phyloP scores from a whole-genome alignment of 2,113 vertebrate genomes.

The Vulpes lagopus region DNA sequence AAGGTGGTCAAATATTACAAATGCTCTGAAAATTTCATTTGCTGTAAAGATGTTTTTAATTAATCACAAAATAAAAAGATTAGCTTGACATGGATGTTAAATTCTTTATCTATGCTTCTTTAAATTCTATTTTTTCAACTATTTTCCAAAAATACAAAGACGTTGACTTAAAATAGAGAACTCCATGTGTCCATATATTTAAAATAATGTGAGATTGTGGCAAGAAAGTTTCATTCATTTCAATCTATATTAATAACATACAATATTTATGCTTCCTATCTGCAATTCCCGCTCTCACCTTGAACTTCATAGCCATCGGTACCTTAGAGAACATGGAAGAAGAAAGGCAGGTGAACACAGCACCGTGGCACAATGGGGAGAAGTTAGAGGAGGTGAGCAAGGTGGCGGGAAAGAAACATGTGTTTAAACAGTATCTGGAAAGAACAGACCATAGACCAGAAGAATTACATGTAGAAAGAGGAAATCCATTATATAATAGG shows the following conservation, averaged over 20 bases:
- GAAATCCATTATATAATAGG: neutral
- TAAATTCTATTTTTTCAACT: neutral
- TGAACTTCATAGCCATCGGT: fast-evolving
- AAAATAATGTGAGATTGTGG: neutral
- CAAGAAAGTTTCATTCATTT: neutral
- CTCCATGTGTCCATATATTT: neutral
- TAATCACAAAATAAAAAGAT: neutral
- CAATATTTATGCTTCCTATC: neutral
- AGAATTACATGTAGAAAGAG: fast-evolving
- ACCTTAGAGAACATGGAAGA: fast-evolving
- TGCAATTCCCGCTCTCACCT: neutral
- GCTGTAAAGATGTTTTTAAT: neutral
- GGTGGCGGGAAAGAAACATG: fast-evolving
- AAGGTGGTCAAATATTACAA: neutral
- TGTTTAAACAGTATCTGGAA: too few species aligned
- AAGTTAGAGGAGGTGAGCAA: fast-evolving
- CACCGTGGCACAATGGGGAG: fast-evolving
- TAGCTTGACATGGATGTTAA: neutral
- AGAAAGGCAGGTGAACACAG: fast-evolving
- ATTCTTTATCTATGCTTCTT: neutral
- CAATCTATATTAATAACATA: neutral
- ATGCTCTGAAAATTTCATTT: neutral
- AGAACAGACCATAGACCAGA: neutral
- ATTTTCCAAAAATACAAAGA: neutral
- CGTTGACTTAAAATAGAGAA: neutral